A percentile compares a stretch with the other conserved stretches of the same genome.
Evolutionary conservation across 2,888 invertebrate species (phyloP).

Genomic region (Drosophila dives): DNA sequence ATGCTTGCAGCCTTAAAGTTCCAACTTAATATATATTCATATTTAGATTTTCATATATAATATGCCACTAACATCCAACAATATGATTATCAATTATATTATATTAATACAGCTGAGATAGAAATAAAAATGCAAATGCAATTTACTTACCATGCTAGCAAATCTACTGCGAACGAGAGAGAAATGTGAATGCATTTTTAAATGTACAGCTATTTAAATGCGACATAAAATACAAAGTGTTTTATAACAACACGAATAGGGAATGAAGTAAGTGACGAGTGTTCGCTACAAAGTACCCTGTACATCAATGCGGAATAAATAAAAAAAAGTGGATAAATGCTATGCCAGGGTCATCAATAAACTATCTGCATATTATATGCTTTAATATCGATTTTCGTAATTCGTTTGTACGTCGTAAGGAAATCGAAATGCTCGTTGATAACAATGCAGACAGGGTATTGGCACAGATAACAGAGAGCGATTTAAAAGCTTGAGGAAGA

Average conservation of each 20-base stretch:
- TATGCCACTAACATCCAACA: too few relatives aligned
- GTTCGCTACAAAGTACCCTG: slow-evolving; percentile 23
- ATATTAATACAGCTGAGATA: too few relatives aligned
- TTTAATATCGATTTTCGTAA: neutral
- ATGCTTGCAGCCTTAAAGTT: too few relatives aligned
- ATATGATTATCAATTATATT: too few relatives aligned
- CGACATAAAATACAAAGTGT: slow-evolving; percentile 29
- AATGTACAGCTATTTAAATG: neutral
- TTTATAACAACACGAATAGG: slow-evolving; percentile 34
- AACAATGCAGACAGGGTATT: slow-evolving; percentile 14
- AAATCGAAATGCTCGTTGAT: neutral
- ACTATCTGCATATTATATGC: neutral
- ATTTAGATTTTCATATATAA: too few relatives aligned
- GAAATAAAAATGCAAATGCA: too few relatives aligned
- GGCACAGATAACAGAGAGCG: neutral
- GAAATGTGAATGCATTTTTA: neutral
- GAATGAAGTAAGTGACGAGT: neutral
- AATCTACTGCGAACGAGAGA: slow-evolving; percentile 1
- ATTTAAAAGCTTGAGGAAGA: neutral
- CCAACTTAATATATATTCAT: too few relatives aligned
- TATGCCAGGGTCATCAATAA: neutral
- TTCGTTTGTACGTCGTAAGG: neutral
- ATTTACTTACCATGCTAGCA: slow-evolving; percentile 11
- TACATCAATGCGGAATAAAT: neutral
- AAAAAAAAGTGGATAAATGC: neutral